These are phyloP conservation scores for Listrodromus nycthemerus DNA, from an alignment of 2,888 invertebrate genomes.

Conservation along the genomic window DNA sequence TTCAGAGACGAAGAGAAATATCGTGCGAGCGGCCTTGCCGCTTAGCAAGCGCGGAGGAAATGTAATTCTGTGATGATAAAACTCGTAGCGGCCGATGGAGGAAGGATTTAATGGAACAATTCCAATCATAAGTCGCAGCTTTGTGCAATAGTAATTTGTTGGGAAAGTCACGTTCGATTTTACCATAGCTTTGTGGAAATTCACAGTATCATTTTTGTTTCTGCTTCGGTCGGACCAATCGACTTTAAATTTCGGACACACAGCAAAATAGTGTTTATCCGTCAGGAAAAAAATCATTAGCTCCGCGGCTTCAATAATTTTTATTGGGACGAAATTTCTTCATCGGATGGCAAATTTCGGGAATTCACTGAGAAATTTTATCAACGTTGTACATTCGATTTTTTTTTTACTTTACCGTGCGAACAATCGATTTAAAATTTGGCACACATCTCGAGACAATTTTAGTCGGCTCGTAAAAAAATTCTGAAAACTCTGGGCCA, in stretches of 20 bases:
- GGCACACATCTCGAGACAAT: neutral
- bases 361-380: too few relatives aligned
- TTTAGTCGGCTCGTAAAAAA: neutral
- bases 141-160: neutral
- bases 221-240: neutral
- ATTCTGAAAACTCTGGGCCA: neutral
- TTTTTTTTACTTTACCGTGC: too few relatives aligned
- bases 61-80: conserved; percentile 25
- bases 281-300: neutral
- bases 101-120: conserved; percentile 23
- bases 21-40: conserved; percentile 47
- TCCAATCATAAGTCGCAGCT: neutral
- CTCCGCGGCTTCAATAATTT: neutral
- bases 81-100: neutral
- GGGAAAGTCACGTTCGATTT: neutral
- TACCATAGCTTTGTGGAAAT: neutral
- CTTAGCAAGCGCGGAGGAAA: conserved; percentile 8
- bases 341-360: too few relatives aligned
- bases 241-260: neutral
- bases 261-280: neutral
- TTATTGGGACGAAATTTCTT: too few relatives aligned
- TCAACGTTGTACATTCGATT: too few relatives aligned
- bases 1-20: conserved; percentile 42
- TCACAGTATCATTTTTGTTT: neutral
- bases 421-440: too few relatives aligned